Evolutionary conservation across 30 jellyfish, hydroid and myxozoan species (phyloP).

Genomic region (Hydractinia symbiolongicarpus): DNA sequence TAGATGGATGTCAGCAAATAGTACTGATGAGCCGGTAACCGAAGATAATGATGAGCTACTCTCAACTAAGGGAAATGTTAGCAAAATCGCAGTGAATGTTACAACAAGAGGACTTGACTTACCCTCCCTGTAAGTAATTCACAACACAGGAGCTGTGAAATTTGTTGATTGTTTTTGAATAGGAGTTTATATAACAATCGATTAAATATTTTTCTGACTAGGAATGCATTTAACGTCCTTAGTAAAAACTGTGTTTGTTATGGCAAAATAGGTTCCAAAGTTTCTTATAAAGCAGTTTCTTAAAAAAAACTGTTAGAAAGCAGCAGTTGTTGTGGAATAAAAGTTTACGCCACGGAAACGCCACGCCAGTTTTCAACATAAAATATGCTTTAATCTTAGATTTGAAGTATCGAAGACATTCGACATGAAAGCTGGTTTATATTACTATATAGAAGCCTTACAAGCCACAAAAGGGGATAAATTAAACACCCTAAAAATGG

Average conservation of each 20-base stretch:
- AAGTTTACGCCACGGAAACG: too few species aligned
- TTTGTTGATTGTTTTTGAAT: background rate
- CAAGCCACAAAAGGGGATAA: conserved; percentile 67
- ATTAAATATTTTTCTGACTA: too few species aligned
- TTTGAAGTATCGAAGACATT: conserved; percentile 72
- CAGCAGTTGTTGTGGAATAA: too few species aligned
- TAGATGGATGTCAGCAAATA: background rate
- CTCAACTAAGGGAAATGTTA: background rate
- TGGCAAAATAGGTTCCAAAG: too few species aligned
- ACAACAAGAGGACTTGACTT: conserved; percentile 7
- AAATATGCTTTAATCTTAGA: conserved; percentile 22
- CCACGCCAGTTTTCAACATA: background rate
- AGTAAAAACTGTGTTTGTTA: too few species aligned
- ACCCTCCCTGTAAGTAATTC: background rate
- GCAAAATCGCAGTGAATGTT: background rate
- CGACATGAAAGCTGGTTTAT: conserved; percentile 69
- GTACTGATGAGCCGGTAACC: background rate
- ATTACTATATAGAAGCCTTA: conserved; percentile 89
- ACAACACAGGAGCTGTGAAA: background rate
- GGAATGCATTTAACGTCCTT: too few species aligned
- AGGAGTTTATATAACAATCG: too few species aligned
- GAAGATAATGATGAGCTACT: conserved; percentile 4
- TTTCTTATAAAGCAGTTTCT: too few species aligned
- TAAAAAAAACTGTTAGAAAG: too few species aligned
- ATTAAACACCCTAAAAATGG: conserved; percentile 64